Base-by-base conservation (phyloP, 2,113 vertebrate genomes). In the Setophaga kirtlandii region DNA sequence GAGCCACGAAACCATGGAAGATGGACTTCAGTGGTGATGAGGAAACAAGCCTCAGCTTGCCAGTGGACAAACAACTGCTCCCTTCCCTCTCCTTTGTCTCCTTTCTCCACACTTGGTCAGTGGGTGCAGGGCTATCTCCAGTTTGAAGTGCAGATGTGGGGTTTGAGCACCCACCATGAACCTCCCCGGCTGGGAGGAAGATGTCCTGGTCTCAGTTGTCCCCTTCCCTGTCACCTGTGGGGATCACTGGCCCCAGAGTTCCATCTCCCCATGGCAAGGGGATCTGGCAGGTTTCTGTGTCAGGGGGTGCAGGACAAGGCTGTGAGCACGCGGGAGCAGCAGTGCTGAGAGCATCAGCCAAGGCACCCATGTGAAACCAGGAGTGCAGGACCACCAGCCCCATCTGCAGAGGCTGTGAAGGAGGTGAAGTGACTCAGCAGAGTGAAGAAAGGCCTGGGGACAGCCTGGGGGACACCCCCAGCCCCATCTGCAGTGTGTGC, bases 1-100 rank as follows among this genome's bases (percentile, higher is more conserved):
- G 95, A 96, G 95, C 95, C 94, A 96, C 35, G 44, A 95, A 95
- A 93, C 77, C 93, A 87, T 95, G 93, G 95, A 83, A 94, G 96
- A 96, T 88, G 93, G 88, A 95, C 92, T 93, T 94, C 5, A 5
- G 95, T 95, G 94, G 85, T 90, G 88, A 93, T 92, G 85, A 81
- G 91, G 90, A 93, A 37, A 37, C 35, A 87, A 97, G 64, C 70
- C 79, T 83, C 76, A 62, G 59, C 59, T 90, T 47, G 69, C 47
- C 60, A 67, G 94, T 24, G 87, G 93, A 87, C 65, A 60, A 92
- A 75, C 60, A 74, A 56, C 81, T 87, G 87, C 70, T 94, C 73
- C 86, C 84, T 68, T 89, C 68, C 74, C 67, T 83, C 76, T 85
- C 67, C 75, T 93, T 94, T 94, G 87, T 87, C 35, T 90, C 71